These are phyloP conservation scores for Sebastes flavidus DNA, from an alignment of 2,797 vertebrate species.

Conservation along the genomic window DNA sequence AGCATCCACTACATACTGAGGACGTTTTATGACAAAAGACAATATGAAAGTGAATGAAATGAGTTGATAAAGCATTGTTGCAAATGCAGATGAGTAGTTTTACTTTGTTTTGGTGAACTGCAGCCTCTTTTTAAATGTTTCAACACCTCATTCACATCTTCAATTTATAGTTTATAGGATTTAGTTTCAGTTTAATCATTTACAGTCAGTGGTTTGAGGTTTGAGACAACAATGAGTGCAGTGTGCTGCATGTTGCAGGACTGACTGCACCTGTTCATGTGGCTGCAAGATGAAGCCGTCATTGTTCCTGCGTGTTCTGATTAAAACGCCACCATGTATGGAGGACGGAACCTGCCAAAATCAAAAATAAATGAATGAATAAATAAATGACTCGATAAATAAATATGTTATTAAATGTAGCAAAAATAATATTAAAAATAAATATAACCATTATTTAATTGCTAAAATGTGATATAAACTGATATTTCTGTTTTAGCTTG, in stretches of 20 bases:
- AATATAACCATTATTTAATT: too few relatives aligned
- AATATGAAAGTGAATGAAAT: neutral
- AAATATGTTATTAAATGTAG: too few relatives aligned
- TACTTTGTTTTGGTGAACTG: neutral
- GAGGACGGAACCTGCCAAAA: too few relatives aligned
- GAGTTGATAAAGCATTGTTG: neutral
- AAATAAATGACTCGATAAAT: too few relatives aligned
- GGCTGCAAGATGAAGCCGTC: neutral
- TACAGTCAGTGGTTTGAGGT: neutral
- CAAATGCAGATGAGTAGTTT: neutral
- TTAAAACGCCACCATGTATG: neutral
- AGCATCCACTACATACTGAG: neutral
- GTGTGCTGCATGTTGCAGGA: neutral
- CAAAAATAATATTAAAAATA: too few relatives aligned
- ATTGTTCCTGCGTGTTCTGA: neutral
- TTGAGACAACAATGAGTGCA: neutral
- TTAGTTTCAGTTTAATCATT: neutral
- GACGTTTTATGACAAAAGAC: neutral
- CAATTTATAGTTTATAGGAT: neutral
- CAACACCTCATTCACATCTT: neutral
- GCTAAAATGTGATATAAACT: too few relatives aligned
- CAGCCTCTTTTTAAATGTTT: neutral
- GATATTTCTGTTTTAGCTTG: too few relatives aligned
- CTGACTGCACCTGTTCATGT: constrained; percentile 12
- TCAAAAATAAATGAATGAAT: too few relatives aligned